Evolutionary conservation across 1,140 invertebrate species (phyloP), one percentile per base, ranked within the genome.

Genomic region (Chrysoperla carnea): DNA sequence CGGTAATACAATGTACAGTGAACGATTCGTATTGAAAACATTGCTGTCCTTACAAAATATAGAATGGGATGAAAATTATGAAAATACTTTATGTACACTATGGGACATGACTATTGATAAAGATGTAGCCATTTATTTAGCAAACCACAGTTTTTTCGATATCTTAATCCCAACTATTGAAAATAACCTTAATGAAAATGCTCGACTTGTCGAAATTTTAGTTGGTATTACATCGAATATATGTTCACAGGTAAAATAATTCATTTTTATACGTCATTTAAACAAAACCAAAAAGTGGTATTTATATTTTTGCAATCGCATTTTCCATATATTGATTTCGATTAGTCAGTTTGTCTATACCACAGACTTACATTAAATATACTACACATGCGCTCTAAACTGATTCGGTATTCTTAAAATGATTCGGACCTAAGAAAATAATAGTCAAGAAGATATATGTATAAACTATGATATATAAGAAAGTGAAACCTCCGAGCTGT

Each of bases 101-200:
- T 86, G 81, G 82, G 80, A 86, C 48, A 82, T 84, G 76, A 78
- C 79, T 8, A 58, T 72, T 0, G 74, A 84, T 45, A 67, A 69
- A 50, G 81, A 82, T 52, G 71, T 84, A 4, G 73, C 76, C 2
- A 46, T 68, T n/a, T 75, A 76, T 52, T 60, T 84, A 4, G 55
- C 77, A 40, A 63, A 76, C 49, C 67, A 80, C 46, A 66, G 78
- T 40, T 71, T 73, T 47, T 59, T 78, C 8, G 67, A 73, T 37
- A 55, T 84, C 13, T 64, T 62, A 8, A 61, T 64, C 36, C 53
- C 62, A 38, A 53, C 62, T 13, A 52, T 65, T 49, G 47, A 67
- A 46, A 55, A 67, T 54, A 23, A 23, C 5, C 52, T 58, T 46
- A 55, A 63, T 37, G 53, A 69, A 47, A 53, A 72, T 50, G 51